phyloP scores from a whole-genome alignment of 2,113 vertebrate genomes.

The Tiliqua scincoides region DNA sequence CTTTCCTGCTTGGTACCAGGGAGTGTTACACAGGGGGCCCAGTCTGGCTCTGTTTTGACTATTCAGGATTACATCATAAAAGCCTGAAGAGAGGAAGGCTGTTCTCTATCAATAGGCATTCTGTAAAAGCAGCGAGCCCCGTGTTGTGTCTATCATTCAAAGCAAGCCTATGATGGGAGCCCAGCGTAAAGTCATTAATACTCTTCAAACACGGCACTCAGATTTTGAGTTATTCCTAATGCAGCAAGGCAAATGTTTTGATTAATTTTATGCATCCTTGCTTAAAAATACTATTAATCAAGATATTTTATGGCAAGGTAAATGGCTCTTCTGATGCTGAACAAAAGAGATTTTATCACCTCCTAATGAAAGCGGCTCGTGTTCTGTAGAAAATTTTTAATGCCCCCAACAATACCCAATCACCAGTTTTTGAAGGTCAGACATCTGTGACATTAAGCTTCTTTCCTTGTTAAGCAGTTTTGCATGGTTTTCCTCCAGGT shows the following conservation, averaged over 20 bases:
- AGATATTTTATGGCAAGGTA: neutral
- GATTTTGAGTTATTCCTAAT: neutral
- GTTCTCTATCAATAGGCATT: neutral
- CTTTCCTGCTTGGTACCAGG: neutral
- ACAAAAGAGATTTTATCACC: neutral
- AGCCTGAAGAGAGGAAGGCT: slow-evolving; percentile 1
- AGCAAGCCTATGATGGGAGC: neutral
- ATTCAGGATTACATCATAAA: neutral
- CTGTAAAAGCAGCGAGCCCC: neutral
- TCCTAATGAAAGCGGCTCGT: neutral
- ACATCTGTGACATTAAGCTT: neutral
- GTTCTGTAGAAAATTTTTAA: slow-evolving; percentile 5
- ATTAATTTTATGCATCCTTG: slow-evolving; percentile 28
- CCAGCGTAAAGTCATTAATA: neutral
- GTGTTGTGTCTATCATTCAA: neutral
- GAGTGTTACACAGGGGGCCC: accelerated
- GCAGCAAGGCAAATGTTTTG: neutral
- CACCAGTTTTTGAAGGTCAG: slow-evolving; percentile 14
- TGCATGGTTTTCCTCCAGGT: neutral
- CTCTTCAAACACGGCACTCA: neutral
- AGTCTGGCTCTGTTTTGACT: neutral
- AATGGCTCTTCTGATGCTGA: slow-evolving; percentile 16
- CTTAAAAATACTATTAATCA: slow-evolving; percentile 40
- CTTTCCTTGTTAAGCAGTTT: slow-evolving; percentile 2
- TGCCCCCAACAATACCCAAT: neutral